A percentile compares a stretch with the other conserved stretches of the same genome.
These are phyloP conservation scores for Chrosomus eos DNA, from an alignment of 2,797 vertebrate species.

Conservation along the genomic window DNA sequence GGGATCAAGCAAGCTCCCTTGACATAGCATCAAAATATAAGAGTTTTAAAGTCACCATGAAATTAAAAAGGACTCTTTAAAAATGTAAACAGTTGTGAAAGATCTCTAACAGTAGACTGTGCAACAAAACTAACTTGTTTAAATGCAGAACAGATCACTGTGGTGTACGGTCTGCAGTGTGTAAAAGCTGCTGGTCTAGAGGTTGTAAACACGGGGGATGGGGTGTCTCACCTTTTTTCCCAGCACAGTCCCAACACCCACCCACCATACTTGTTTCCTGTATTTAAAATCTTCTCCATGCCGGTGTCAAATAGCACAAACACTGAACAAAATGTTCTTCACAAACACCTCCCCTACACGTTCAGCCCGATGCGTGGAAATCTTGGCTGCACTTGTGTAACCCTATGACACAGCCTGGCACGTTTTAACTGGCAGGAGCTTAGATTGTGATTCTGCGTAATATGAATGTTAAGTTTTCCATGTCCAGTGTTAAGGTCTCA, in stretches of 20 bases:
- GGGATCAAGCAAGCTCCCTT: conserved; percentile 1
- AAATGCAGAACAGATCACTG: background rate
- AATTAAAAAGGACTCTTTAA: background rate
- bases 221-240: conserved; percentile 17
- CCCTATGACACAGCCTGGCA: background rate
- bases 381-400: background rate
- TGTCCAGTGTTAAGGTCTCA: background rate
- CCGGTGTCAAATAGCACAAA: conserved; percentile 10
- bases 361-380: background rate
- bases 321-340: conserved; percentile 8
- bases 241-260: background rate
- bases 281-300: background rate
- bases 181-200: background rate
- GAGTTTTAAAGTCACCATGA: background rate
- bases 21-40: conserved; percentile 11
- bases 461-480: background rate
- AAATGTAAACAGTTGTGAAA: background rate
- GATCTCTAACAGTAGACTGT: background rate
- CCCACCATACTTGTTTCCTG: background rate
- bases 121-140: background rate
- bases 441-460: background rate
- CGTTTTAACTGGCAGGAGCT: background rate
- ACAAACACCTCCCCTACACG: background rate
- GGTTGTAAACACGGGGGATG: conserved; percentile 9
- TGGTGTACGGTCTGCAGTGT: background rate